A percentile compares a stretch with the other conserved stretches of the same genome.
These are phyloP conservation scores for Acromyrmex charruanus DNA, from an alignment of 1,140 invertebrate species.

Conservation along the genomic window DNA sequence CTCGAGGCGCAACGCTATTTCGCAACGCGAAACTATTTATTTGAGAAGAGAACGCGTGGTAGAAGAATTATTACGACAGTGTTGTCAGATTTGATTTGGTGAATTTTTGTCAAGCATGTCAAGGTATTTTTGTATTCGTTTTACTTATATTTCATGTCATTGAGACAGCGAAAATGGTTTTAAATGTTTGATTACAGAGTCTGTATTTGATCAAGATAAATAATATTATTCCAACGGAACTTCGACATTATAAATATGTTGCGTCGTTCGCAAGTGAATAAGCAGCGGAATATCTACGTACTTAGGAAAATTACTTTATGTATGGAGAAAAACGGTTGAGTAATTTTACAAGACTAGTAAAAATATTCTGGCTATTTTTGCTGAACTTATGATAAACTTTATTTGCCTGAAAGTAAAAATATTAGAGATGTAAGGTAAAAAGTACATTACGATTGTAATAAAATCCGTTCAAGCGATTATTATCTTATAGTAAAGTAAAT, in stretches of 20 bases:
- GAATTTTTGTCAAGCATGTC: conserved; percentile 1
- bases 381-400: too few species aligned
- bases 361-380: too few species aligned
- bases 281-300: background rate
- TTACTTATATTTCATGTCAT: background rate
- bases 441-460: too few species aligned
- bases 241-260: background rate
- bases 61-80: conserved; percentile 2
- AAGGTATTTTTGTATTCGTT: background rate
- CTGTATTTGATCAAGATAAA: background rate
- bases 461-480: too few species aligned
- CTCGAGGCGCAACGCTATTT: conserved; percentile 37
- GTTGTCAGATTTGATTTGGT: background rate
- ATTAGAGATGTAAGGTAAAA: too few species aligned
- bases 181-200: background rate
- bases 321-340: too few species aligned
- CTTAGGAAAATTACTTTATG: background rate
- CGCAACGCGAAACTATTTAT: conserved; percentile 35
- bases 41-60: conserved; percentile 7
- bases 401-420: too few species aligned
- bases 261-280: background rate
- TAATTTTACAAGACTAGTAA: too few species aligned
- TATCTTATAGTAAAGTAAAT: too few species aligned
- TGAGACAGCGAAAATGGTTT: background rate
- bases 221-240: background rate